Percentiles rank a stretch among this genome's conserved stretches.
These are phyloP conservation scores for Phalanger gymnotis DNA, from an alignment of 2,797 vertebrate species.

Conservation along the genomic window DNA sequence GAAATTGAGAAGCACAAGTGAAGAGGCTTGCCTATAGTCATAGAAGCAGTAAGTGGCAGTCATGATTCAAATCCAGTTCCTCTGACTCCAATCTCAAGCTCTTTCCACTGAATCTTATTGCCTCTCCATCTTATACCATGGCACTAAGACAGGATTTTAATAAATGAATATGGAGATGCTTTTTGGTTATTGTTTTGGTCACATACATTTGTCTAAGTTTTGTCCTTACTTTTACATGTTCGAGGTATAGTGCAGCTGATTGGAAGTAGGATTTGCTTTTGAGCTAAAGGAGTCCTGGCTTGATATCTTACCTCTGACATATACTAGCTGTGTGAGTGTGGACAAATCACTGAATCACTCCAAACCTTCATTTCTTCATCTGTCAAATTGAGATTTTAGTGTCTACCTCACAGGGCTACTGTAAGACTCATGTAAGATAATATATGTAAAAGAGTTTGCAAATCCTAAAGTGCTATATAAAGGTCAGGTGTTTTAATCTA, in stretches of 20 bases:
- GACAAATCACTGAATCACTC: neutral
- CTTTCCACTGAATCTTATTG: neutral
- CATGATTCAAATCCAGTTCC: too few relatives aligned
- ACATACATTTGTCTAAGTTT: neutral
- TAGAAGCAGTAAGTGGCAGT: too few relatives aligned
- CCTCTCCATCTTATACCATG: neutral
- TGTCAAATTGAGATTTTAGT: neutral
- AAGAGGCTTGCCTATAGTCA: too few relatives aligned
- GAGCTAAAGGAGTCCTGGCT: neutral
- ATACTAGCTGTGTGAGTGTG: neutral
- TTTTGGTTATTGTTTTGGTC: neutral
- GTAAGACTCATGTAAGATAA: too few relatives aligned
- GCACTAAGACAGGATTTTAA: neutral
- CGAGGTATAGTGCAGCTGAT: too few relatives aligned
- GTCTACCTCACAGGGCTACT: too few relatives aligned
- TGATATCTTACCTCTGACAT: neutral
- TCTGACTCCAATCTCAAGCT: neutral
- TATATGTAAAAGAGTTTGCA: too few relatives aligned
- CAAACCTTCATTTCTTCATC: neutral
- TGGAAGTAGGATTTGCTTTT: neutral
- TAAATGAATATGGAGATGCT: neutral
- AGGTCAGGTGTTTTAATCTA: too few relatives aligned
- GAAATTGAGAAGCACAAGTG: too few relatives aligned
- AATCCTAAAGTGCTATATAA: too few relatives aligned
- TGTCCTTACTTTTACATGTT: neutral